These are phyloP conservation scores for Myioborus miniatus DNA, from an alignment of 2,797 vertebrate genomes.

Conservation along the genomic window DNA sequence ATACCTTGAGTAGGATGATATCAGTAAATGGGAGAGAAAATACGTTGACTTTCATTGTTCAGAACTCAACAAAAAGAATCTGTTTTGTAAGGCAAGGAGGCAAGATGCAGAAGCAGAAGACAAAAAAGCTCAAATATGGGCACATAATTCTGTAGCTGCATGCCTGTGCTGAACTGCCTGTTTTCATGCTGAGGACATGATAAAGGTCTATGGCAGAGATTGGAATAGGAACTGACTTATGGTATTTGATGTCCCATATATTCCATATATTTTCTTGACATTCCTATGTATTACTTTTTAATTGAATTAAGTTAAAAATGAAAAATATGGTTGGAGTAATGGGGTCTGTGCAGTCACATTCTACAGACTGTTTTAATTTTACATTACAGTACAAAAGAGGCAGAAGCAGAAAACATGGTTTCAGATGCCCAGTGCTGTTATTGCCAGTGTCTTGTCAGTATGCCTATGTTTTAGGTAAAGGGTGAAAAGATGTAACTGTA, in stretches of 20 bases:
- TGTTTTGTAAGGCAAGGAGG: not conserved
- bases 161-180: not conserved
- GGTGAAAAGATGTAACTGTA: not conserved
- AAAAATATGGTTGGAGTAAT: not conserved
- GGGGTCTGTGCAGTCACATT: not conserved
- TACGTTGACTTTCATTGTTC: not conserved
- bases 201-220: not conserved
- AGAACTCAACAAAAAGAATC: not conserved
- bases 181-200: not conserved
- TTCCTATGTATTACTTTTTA: not conserved
- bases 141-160: not conserved
- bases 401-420: not conserved
- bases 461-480: not conserved
- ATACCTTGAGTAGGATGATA: not conserved
- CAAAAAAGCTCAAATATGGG: not conserved
- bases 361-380: not conserved
- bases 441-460: not conserved
- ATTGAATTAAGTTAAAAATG: not conserved
- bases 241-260: not conserved
- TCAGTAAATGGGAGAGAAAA: not conserved
- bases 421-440: not conserved
- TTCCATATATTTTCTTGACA: not conserved
- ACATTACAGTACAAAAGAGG: not conserved
- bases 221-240: not conserved
- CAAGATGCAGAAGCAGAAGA: not conserved